Evolutionary conservation across 1,140 invertebrate genomes (phyloP), one percentile per base, ranked within the genome.

Genomic region (Drosophila lacteicornis): DNA sequence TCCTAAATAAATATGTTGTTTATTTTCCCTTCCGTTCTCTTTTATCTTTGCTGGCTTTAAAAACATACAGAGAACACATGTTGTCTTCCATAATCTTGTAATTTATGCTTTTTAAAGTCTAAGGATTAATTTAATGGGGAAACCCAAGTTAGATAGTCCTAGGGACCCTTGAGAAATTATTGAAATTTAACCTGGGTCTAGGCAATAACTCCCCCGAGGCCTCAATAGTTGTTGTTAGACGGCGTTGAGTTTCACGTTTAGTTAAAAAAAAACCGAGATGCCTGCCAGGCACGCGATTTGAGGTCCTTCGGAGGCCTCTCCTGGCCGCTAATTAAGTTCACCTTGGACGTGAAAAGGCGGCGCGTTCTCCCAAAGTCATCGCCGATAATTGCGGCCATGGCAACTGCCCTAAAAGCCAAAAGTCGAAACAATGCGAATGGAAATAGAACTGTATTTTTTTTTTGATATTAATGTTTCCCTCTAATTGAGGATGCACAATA

Each of bases 341-440:
- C 85, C 86, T 90, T 91, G 79, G 53, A 74, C 75, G 49, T 47
- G 45, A 65, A 47, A 75, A 60, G 49, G 78, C 66, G 67, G 51
- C 60, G 83, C 60, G 71, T 57, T 49, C 65, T 79, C 76, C 76
- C 63, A 90, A 90, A 86, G 85, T 85, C 82, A 88, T 79, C 81
- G 59, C 25, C 69, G 78, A 88, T 90, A 79, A 78, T 75, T 78
- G 69, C 43, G 58, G 9, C 45, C 55, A 47, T 78, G 57, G 79
- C 62, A 75, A 65, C 55, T 49, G 40, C 51, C 30, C 69, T 63
- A 77, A 77, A 55, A 40, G 56, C 62, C 75, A 77, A 69, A 60
- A 55, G 43, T 50, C 30, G 45, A 55, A 77, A 59, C 47, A 77
- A 77, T 70, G 67, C 13, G 17, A 33, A 58, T 45, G 50, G n/a